These are phyloP conservation scores for Elegia similella DNA, from an alignment of 2,888 invertebrate species.

Conservation along the genomic window DNA sequence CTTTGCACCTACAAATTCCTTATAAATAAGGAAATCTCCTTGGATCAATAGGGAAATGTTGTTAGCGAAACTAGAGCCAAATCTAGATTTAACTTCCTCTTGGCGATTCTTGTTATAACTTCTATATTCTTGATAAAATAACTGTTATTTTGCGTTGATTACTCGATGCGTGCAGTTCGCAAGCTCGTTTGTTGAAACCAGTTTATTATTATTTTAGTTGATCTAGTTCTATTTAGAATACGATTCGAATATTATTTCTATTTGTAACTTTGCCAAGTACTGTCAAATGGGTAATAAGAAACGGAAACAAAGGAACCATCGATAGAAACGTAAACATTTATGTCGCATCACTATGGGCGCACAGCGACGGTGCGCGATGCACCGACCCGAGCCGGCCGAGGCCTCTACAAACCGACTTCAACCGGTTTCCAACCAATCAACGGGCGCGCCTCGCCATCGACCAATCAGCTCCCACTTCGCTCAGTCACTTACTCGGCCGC, in stretches of 20 bases:
- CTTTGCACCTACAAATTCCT: too few relatives aligned
- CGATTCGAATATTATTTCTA: not conserved
- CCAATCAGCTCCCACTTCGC: conserved; percentile 68
- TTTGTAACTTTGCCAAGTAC: too few relatives aligned
- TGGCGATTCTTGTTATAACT: not conserved
- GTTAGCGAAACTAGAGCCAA: not conserved
- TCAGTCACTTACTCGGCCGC: conserved; percentile 62
- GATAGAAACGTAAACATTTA: conserved; percentile 29
- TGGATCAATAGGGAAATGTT: too few relatives aligned
- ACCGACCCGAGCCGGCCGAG: conserved; percentile 69
- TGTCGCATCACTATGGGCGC: conserved; percentile 55
- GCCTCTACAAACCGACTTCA: conserved; percentile 69
- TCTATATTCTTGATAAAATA: not conserved
- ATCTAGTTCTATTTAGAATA: not conserved
- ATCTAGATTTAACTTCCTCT: not conserved
- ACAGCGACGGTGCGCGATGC: conserved; percentile 49
- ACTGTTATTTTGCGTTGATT: not conserved
- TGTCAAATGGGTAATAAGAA: not conserved
- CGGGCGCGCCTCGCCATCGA: conserved; percentile 59
- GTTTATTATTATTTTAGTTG: not conserved
- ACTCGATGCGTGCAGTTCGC: not conserved
- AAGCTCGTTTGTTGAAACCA: not conserved
- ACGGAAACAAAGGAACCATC: conserved; percentile 21
- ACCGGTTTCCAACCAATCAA: conserved; percentile 72
- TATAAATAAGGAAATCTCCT: too few relatives aligned